These are phyloP conservation scores for Oscheius sp. DNA, from an alignment of 2,888 invertebrate genomes.

Conservation along the genomic window DNA sequence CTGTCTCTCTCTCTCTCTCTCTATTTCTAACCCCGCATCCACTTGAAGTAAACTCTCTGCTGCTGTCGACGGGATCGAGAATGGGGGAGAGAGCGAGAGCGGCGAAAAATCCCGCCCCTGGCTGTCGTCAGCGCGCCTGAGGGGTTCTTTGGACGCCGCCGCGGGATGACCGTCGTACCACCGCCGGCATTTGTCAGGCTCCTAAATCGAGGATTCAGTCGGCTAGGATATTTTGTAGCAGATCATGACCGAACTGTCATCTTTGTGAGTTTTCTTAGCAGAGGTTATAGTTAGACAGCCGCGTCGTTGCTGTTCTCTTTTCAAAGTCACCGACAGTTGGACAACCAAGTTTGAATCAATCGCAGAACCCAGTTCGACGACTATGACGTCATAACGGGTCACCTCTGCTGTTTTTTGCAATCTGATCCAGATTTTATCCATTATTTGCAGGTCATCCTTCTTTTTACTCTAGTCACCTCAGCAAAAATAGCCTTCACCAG, in stretches of 20 bases:
- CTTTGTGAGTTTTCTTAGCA: slow-evolving; percentile 48
- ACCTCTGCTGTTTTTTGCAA: too few relatives aligned
- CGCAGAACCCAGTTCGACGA: too few relatives aligned
- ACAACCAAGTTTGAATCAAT: too few relatives aligned
- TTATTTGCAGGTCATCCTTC: slow-evolving; percentile 60
- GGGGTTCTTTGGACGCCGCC: too few relatives aligned
- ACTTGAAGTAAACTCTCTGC: slow-evolving; percentile 20
- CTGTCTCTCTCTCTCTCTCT: too few relatives aligned
- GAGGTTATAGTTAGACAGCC: too few relatives aligned
- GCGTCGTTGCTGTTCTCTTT: neutral
- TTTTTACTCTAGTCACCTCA: slow-evolving; percentile 63
- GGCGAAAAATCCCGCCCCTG: too few relatives aligned
- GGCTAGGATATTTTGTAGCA: slow-evolving; percentile 59
- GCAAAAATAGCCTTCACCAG: slow-evolving; percentile 66
- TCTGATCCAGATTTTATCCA: too few relatives aligned
- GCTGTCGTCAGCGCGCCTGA: too few relatives aligned
- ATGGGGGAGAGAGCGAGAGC: too few relatives aligned
- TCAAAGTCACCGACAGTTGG: neutral
- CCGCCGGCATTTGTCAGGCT: slow-evolving; percentile 57
- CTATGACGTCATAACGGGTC: too few relatives aligned
- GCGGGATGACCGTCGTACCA: slow-evolving; percentile 31
- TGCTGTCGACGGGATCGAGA: neutral
- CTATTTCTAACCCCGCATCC: neutral
- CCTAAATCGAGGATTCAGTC: slow-evolving; percentile 51
- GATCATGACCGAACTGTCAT: slow-evolving; percentile 60